Evolutionary conservation across 2,797 vertebrate genomes (phyloP).

Genomic region (Esox lucius): DNA sequence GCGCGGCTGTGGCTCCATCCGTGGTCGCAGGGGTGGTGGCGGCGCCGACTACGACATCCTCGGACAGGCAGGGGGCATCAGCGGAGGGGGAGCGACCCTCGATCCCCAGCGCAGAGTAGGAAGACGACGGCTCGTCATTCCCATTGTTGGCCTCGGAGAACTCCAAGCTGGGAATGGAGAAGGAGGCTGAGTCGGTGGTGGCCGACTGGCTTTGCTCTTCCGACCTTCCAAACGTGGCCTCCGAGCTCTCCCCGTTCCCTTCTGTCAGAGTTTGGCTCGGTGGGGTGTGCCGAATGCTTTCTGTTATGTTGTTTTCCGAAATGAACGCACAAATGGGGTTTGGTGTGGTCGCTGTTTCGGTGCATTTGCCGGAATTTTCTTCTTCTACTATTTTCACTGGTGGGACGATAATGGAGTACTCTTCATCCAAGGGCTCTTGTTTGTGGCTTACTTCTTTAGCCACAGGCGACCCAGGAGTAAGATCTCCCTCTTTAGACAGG

Average conservation of each 20-base stretch:
- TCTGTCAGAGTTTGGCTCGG: conserved; percentile 10
- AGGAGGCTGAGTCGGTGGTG: conserved; percentile 60
- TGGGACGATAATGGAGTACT: neutral
- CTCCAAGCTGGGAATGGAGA: conserved; percentile 70
- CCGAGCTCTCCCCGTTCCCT: conserved; percentile 38
- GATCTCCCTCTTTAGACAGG: conserved; percentile 29
- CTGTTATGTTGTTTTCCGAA: conserved; percentile 42
- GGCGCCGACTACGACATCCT: neutral
- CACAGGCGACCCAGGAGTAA: neutral
- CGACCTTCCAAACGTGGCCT: conserved; percentile 39
- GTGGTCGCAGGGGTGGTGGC: conserved; percentile 3
- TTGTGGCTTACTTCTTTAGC: neutral
- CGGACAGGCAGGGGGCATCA: conserved; percentile 15
- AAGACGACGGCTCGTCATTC: conserved; percentile 53
- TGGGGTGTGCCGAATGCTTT: conserved; percentile 49
- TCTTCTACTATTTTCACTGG: neutral
- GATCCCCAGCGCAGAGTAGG: conserved; percentile 45
- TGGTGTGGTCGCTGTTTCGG: neutral
- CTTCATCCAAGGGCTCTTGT: neutral
- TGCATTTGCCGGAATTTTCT: conserved; percentile 11
- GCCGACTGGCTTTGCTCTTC: conserved; percentile 64
- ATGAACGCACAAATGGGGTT: neutral
- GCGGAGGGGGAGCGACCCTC: conserved; percentile 40
- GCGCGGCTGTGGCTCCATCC: conserved; percentile 4
- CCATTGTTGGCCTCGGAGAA: conserved; percentile 57